Percentiles rank a stretch among this genome's conserved stretches.
phyloP scores from a whole-genome alignment of 2,888 invertebrate species.

The Phorcus lineatus region DNA sequence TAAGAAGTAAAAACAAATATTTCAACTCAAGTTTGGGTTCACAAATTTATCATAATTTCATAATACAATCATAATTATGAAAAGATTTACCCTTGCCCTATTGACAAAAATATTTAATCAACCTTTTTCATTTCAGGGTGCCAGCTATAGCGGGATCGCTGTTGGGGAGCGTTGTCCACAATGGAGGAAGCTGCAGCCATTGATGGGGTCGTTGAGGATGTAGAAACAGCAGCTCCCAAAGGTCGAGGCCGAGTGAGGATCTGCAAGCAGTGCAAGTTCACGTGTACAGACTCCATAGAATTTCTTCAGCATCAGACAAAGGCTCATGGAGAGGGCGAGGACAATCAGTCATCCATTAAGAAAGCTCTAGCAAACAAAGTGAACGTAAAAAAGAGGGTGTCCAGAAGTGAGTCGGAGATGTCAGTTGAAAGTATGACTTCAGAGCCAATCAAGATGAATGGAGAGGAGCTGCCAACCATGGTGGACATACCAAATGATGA shows the following conservation, averaged over 20 bases:
- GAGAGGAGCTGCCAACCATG: conserved; percentile 28
- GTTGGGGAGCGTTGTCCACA: conserved; percentile 14
- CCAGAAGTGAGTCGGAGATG: background rate
- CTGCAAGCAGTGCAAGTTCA: conserved; percentile 67
- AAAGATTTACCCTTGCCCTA: background rate
- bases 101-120: background rate
- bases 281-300: conserved; percentile 63
- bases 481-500: conserved; percentile 42
- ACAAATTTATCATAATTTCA: too few relatives aligned
- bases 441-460: conserved; percentile 16
- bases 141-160: background rate
- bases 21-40: too few relatives aligned
- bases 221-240: conserved; percentile 25
- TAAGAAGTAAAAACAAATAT: background rate
- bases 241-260: conserved; percentile 55
- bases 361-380: background rate
- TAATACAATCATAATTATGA: too few relatives aligned
- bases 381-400: conserved; percentile 5
- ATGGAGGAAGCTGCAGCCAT: background rate
- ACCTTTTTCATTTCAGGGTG: background rate
- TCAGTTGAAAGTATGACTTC: background rate
- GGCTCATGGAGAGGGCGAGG: conserved; percentile 58
- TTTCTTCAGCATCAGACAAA: conserved; percentile 64
- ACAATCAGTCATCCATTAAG: conserved; percentile 14
- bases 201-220: background rate